Evolutionary conservation across 1,140 invertebrate species (phyloP).

Genomic region (Phocides pigmalion): DNA sequence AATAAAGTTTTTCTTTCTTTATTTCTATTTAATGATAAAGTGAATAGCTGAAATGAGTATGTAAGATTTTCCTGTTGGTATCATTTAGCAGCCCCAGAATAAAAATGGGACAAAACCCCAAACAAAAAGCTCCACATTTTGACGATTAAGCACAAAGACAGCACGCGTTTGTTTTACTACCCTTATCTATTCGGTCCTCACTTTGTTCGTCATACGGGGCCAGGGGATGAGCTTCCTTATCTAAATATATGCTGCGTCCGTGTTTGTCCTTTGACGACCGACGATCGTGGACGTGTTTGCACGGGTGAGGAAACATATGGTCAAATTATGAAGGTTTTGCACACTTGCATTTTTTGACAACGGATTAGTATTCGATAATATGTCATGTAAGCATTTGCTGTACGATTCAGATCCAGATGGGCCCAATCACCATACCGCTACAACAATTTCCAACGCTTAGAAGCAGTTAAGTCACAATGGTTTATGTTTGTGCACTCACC

Average conservation of each 20-base stretch:
- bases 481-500: too few relatives aligned
- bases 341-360: neutral
- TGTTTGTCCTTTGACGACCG: constrained; percentile 50
- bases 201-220: constrained; percentile 48
- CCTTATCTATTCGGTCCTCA: constrained; percentile 58
- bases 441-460: too few relatives aligned
- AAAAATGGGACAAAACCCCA: neutral
- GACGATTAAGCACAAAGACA: constrained; percentile 29
- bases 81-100: neutral
- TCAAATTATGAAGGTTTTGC: neutral
- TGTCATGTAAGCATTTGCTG: neutral
- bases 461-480: too few relatives aligned
- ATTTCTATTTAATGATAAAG: too few relatives aligned
- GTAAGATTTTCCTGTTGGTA: neutral
- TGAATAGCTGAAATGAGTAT: neutral
- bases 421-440: too few relatives aligned
- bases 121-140: constrained; percentile 20
- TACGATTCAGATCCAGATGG: too few relatives aligned
- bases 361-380: neutral
- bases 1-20: too few relatives aligned
- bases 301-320: neutral
- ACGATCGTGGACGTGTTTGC: constrained; percentile 35
- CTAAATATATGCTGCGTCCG: constrained; percentile 59
- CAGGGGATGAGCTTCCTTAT: constrained; percentile 47
- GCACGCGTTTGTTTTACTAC: constrained; percentile 39